Conservation (phyloP, 2,797 vertebrate genomes). For the Odontamblyopus lacepedii region DNA sequence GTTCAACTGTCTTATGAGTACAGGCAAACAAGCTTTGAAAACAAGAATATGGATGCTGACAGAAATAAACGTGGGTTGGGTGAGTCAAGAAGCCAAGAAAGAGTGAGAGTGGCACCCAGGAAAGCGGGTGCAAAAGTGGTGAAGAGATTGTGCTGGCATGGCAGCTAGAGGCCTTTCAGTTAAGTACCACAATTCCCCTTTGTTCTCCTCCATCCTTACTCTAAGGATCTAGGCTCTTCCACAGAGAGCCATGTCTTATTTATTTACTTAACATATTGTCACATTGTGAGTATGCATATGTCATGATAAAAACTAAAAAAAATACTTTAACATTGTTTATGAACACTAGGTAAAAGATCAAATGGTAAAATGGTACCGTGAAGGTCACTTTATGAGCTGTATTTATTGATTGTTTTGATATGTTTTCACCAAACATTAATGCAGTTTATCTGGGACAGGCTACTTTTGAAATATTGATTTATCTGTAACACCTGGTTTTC, state of each 20-base stretch:
- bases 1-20: constrained; percentile 71
- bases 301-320: neutral
- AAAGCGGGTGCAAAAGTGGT: constrained; percentile 63
- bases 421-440: neutral
- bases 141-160: constrained; percentile 79
- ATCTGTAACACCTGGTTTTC: neutral
- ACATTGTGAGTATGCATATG: neutral
- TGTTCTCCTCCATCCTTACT: constrained; percentile 27
- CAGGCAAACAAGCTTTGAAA: constrained; percentile 74
- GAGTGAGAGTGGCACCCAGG: constrained; percentile 49
- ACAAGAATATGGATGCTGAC: constrained; percentile 85
- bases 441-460: neutral
- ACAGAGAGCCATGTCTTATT: constrained; percentile 15
- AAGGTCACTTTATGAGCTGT: neutral
- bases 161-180: constrained; percentile 77
- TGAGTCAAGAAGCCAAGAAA: constrained; percentile 57
- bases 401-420: neutral
- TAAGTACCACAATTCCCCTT: constrained; percentile 49
- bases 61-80: constrained; percentile 79
- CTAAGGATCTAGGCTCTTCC: constrained; percentile 37
- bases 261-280: constrained; percentile 12
- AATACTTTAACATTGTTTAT: neutral
- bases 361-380: neutral
- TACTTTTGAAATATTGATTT: neutral
- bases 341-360: neutral